Percentiles rank a stretch among this genome's conserved stretches.
These are phyloP conservation scores for Lontra canadensis DNA, from an alignment of 2,113 vertebrate species.

Conservation along the genomic window DNA sequence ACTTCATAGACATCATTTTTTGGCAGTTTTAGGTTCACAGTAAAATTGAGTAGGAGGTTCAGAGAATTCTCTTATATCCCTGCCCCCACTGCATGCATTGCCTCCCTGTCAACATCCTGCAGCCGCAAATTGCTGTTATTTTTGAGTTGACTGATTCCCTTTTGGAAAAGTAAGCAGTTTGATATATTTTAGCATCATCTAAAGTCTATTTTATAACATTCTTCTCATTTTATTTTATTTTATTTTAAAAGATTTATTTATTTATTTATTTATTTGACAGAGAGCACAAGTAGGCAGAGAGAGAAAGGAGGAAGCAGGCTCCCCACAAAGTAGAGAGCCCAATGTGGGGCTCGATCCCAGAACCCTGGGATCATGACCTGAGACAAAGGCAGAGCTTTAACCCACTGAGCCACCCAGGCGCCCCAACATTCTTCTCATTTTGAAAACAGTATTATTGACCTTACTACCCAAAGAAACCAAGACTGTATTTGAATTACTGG, in stretches of 20 bases:
- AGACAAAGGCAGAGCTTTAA: too few relatives aligned
- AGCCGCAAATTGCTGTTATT: neutral
- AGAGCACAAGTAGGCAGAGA: too few relatives aligned
- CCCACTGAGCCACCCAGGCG: too few relatives aligned
- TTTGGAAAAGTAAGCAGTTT: constrained; percentile 23
- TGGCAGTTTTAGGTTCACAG: neutral
- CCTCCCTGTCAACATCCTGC: neutral
- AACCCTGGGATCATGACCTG: too few relatives aligned
- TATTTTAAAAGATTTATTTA: too few relatives aligned
- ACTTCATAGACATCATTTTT: neutral
- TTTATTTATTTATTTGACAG: too few relatives aligned
- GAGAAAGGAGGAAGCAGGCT: too few relatives aligned
- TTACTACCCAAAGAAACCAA: constrained; percentile 10
- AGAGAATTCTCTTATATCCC: neutral
- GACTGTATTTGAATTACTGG: neutral
- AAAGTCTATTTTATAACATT: constrained; percentile 18
- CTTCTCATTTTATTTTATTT: neutral
- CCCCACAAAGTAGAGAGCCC: too few relatives aligned
- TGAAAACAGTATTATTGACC: neutral
- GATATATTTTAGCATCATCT: neutral
- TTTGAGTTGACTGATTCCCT: neutral
- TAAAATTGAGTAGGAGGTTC: neutral
- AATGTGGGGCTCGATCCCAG: too few relatives aligned
- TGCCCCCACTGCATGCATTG: neutral
- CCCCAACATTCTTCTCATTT: neutral